These are phyloP conservation scores for Melanchra persicariae DNA, from an alignment of 2,888 invertebrate species.

Conservation along the genomic window DNA sequence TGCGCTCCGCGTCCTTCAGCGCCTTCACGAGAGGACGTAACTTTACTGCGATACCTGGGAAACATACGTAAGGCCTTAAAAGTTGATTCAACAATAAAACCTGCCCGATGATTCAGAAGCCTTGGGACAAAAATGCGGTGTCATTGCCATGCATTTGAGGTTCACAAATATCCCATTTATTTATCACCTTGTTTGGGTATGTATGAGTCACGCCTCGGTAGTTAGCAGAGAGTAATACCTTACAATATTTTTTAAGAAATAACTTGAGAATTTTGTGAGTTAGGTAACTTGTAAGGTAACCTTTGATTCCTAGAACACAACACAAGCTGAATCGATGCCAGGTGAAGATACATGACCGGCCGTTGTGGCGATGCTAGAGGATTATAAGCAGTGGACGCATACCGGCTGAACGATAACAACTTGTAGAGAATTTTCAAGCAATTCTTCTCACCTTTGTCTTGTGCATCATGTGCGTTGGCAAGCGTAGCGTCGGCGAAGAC, in stretches of 20 bases:
- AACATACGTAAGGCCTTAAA: background rate
- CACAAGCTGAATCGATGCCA: too few species aligned
- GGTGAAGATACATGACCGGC: too few species aligned
- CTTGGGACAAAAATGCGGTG: conserved; percentile 4
- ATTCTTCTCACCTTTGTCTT: conserved; percentile 92
- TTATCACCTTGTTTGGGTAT: background rate
- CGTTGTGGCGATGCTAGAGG: too few species aligned
- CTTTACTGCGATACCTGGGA: conserved; percentile 92
- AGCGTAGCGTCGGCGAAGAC: conserved; percentile 97
- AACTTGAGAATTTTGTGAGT: background rate
- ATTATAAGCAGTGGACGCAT: too few species aligned
- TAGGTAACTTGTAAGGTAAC: background rate
- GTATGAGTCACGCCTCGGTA: conserved; percentile 6
- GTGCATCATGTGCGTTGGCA: conserved; percentile 95
- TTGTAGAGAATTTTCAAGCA: background rate
- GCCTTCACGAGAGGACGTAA: conserved; percentile 95
- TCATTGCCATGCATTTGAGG: conserved; percentile 5
- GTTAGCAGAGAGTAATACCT: background rate
- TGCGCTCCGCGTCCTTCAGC: conserved; percentile 94
- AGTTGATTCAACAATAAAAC: conserved; percentile 20
- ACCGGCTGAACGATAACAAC: background rate
- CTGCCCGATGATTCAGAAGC: conserved; percentile 19
- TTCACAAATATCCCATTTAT: conserved; percentile 31
- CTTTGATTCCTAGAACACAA: background rate
- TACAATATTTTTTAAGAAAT: background rate